Evolutionary conservation across 1,140 invertebrate species (phyloP).

Genomic region (Phortica variegata): DNA sequence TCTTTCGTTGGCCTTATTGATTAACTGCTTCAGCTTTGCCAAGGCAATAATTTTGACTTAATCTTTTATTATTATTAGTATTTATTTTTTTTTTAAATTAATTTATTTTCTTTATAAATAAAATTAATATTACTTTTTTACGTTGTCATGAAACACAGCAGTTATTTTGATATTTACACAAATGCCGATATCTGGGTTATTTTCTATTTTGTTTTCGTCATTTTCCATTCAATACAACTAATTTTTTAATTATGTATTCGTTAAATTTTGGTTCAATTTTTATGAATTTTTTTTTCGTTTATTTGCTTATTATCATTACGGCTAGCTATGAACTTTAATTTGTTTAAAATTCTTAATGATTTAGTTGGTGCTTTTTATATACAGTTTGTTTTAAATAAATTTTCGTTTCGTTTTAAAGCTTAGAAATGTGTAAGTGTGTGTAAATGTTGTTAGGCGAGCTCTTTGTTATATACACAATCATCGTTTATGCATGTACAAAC

Average conservation of each 20-base stretch:
- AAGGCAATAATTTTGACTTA: too few relatives aligned
- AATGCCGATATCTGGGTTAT: too few relatives aligned
- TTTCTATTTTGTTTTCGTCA: conserved; percentile 14
- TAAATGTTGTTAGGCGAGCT: conserved; percentile 45
- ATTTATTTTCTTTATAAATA: too few relatives aligned
- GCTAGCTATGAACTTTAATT: conserved; percentile 33
- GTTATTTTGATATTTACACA: conserved; percentile 37
- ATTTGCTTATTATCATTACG: conserved; percentile 31
- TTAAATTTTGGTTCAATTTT: conserved; percentile 1
- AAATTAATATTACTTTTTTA: conserved; percentile 12
- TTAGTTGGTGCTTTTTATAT: conserved; percentile 49
- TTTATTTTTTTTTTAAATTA: too few relatives aligned
- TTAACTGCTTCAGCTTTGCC: too few relatives aligned
- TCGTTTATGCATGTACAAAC: conserved; percentile 33
- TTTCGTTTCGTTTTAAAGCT: conserved; percentile 43
- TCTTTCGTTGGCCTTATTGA: too few relatives aligned
- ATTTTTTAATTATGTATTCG: conserved; percentile 9
- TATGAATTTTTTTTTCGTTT: conserved; percentile 19
- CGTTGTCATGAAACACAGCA: conserved; percentile 56
- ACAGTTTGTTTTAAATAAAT: conserved; percentile 35
- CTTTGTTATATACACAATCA: too few relatives aligned
- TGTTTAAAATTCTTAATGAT: conserved; percentile 48
- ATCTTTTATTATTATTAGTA: too few relatives aligned
- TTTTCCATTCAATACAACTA: too few relatives aligned
- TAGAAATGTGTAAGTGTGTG: conserved; percentile 42